Evolutionary conservation across 2,797 vertebrate species (phyloP), one percentile per base, ranked within the genome.

Genomic region (Hoplostethus mediterraneus): DNA sequence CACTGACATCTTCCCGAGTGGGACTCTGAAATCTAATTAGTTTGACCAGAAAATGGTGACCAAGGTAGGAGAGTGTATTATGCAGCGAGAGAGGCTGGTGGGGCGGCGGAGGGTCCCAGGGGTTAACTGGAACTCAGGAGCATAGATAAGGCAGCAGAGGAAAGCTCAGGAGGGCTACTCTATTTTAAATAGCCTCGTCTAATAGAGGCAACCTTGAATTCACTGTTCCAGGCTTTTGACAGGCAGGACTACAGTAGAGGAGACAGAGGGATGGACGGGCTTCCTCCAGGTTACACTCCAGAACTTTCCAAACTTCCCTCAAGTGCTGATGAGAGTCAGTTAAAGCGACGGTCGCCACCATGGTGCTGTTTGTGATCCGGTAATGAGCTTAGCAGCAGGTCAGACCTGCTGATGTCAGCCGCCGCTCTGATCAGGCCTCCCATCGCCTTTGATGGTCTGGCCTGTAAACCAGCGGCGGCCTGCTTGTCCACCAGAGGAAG

Each of bases 11-110:
- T 88, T 88, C 79, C 83, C 66, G 45, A 84, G 88, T 70, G 58
- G 79, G 79, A 87, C 89, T 81, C 78, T 75, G 83, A 84, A 93
- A 93, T 93, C 90, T 93, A 94, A 94, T 94, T 93, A 94, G 91
- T 86, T 92, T 86, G 71, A 88, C 82, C 83, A 81, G 72, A 81
- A 89, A 86, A 83, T 45, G 86, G 86, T 79, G 81, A 79, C 78
- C 75, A 84, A 91, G 88, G 88, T 90, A 87, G 80, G 59, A 25
- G 73, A 89, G 80, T 86, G 91, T 87, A 85, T 89, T 90, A 87
- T 84, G 83, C 82, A 82, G 78, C 70, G 82, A 72, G 82, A 79
- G 86, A 82, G 72, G 81, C 73, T 72, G 21, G 21, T 21, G 21
- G 21, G 67, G n/a, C 33, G 89, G 75, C 45, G 74, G 73, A 73